These are phyloP conservation scores for Helogale parvula DNA, from an alignment of 2,113 vertebrate species.

Conservation along the genomic window DNA sequence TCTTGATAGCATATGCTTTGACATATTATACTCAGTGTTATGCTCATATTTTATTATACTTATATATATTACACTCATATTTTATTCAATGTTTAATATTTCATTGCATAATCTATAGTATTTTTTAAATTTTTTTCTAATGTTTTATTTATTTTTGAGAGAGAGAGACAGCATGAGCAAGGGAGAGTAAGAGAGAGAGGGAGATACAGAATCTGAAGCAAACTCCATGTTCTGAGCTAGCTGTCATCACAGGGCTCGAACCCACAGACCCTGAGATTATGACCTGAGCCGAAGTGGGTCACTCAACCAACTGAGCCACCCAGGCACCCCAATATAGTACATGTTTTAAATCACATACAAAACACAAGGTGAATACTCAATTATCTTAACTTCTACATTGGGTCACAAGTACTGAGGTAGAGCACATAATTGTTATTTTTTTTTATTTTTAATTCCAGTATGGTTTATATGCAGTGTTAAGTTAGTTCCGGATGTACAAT, in stretches of 20 bases:
- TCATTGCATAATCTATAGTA: too few relatives aligned
- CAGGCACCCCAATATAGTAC: constrained; percentile 45
- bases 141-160: too few relatives aligned
- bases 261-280: too few relatives aligned
- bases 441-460: not conserved
- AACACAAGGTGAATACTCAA: constrained; percentile 74
- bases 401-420: constrained; percentile 23
- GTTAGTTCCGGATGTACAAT: not conserved
- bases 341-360: constrained; percentile 78
- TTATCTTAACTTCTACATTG: constrained; percentile 61
- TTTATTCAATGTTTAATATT: constrained; percentile 1
- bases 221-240: too few relatives aligned
- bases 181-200: too few relatives aligned
- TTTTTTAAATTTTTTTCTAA: too few relatives aligned
- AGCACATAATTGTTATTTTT: not conserved
- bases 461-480: not conserved
- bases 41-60: too few relatives aligned
- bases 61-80: not conserved
- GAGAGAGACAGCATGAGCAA: too few relatives aligned
- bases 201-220: too few relatives aligned
- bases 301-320: too few relatives aligned
- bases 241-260: too few relatives aligned
- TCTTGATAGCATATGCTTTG: not conserved
- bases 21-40: not conserved
- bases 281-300: too few relatives aligned